A percentile compares a stretch with the other conserved stretches of the same genome.
Conservation (phyloP, 2,113 vertebrate species). For the Naja naja region DNA sequence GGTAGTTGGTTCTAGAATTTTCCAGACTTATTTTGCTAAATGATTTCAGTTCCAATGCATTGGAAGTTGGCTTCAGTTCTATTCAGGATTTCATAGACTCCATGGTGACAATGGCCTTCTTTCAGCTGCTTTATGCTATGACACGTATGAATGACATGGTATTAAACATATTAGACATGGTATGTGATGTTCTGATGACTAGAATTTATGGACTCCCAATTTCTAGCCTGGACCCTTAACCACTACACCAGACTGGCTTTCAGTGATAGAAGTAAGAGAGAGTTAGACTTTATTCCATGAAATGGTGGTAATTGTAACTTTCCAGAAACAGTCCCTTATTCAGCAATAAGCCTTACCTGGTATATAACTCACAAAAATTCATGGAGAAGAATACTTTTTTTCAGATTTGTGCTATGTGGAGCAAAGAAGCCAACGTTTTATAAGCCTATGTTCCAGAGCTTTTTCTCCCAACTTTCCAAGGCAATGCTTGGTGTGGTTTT, state of each 20-base stretch:
- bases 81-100: background rate
- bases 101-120: background rate
- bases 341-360: background rate
- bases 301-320: background rate
- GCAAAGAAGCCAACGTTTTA: background rate
- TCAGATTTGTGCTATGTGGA: background rate
- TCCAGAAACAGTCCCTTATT: background rate
- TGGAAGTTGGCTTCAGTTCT: background rate
- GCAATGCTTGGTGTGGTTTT: background rate
- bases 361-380: background rate
- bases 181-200: background rate
- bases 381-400: background rate
- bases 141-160: background rate
- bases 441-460: background rate
- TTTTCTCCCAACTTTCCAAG: background rate
- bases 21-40: background rate
- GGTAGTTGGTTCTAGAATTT: background rate
- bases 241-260: background rate
- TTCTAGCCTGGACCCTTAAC: background rate
- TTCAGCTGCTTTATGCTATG: background rate
- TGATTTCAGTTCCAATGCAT: background rate
- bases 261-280: background rate
- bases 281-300: background rate
- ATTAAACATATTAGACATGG: background rate
- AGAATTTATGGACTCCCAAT: background rate